A percentile compares a stretch with the other conserved stretches of the same genome.
phyloP scores from a whole-genome alignment of 1,140 invertebrate species.

The Philaenus spumarius region DNA sequence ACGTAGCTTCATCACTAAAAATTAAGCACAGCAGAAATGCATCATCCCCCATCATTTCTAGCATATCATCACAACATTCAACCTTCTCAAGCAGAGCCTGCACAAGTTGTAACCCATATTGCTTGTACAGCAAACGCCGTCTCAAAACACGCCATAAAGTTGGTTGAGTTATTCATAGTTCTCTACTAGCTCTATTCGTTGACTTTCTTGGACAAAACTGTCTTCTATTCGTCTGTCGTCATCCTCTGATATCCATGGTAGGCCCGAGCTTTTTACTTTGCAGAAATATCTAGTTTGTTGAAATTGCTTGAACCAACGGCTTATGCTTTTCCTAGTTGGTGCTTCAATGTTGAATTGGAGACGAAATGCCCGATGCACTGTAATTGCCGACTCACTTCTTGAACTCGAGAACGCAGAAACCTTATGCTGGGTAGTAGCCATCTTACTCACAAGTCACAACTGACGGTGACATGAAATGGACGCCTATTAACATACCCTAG shows the following conservation, averaged over 20 bases:
- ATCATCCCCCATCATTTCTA: constrained; percentile 16
- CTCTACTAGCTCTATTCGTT: constrained; percentile 17
- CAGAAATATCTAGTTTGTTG: constrained; percentile 15
- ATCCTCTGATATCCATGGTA: constrained; percentile 14
- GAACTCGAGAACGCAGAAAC: constrained; percentile 17
- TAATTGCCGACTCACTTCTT: constrained; percentile 11
- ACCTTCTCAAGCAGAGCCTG: constrained; percentile 16
- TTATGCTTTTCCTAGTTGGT: constrained; percentile 17
- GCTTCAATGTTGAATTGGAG: constrained; percentile 16
- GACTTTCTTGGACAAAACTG: constrained; percentile 21
- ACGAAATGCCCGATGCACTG: constrained; percentile 18
- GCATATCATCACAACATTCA: constrained; percentile 14
- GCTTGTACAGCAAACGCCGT: background rate
- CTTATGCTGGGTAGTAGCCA: constrained; percentile 9
- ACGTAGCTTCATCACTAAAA: constrained; percentile 23
- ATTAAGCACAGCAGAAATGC: constrained; percentile 10
- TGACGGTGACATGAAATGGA: too few relatives aligned
- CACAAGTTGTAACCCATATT: constrained; percentile 11
- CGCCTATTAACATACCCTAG: too few relatives aligned
- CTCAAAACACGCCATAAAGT: constrained; percentile 11
- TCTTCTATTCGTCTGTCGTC: constrained; percentile 11
- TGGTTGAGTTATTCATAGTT: constrained; percentile 20
- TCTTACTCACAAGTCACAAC: background rate
- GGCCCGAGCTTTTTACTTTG: constrained; percentile 17
- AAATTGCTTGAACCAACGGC: constrained; percentile 19